Base-by-base conservation (phyloP, 2,888 invertebrate genomes). In the Ctena decussata region DNA sequence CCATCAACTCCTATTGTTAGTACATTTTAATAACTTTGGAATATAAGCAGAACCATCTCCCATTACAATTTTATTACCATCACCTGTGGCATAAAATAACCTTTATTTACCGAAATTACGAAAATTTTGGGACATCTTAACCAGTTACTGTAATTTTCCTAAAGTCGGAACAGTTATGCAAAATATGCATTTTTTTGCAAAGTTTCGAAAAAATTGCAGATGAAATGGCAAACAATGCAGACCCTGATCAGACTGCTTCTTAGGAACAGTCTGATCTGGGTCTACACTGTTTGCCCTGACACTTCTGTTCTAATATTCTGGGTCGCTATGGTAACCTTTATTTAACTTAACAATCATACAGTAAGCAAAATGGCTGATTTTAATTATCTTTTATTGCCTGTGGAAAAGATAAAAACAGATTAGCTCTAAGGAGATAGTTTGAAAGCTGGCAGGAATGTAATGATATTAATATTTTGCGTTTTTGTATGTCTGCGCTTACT, bases 321-420 rank as follows among this genome's bases (percentile, higher is more conserved):
- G 41, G 41, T 6, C 15, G 41, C 6, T 41, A 11, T 41, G 41
- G 41, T 53, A 15, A 11, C 11, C 60, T 30, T 30, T 30, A 60
- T 60, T 60, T 24, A 60, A 6, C 30, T 60, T 30, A 60, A 60
- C 65, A 65, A 65, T 65, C 65, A 35, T 8, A 65, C 32, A 35
- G 65, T 65, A 65, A 65, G 65, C 30, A 65, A 65, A 65, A 65
- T 65, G 65, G 65, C 65, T 65, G 65, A 65, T 65, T 65, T 65
- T 65, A 65, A 65, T 65, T 65, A 65, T 65, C 24, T 65, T 65
- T 65, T 65, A 65, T 65, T 35, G 32, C 65, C 35, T 35, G 5
- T 3, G 21, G 35, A 8, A 2, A 35, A 65, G 65, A 65, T 30
- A 65, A 18, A 65, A 65, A 35, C 35, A 65, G 65, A 65, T 65